Evolutionary conservation across 2,797 vertebrate species (phyloP).

Genomic region (Streptopelia turtur): DNA sequence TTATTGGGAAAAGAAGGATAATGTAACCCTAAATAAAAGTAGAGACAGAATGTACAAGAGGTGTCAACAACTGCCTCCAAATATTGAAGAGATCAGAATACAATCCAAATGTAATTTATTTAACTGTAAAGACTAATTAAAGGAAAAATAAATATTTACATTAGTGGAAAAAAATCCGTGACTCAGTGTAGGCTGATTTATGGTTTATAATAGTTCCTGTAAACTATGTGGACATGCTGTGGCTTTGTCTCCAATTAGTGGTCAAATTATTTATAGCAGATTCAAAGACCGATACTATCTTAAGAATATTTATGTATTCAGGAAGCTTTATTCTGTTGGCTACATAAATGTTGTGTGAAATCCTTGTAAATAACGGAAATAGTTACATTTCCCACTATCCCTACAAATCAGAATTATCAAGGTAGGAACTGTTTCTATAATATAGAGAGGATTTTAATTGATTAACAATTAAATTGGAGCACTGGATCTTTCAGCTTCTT

Average conservation of each 20-base stretch:
- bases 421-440: background rate
- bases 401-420: background rate
- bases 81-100: background rate
- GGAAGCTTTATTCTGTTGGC: background rate
- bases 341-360: background rate
- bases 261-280: background rate
- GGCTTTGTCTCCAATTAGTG: background rate
- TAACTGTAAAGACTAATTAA: background rate
- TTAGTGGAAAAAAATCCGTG: background rate
- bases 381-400: background rate
- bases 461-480: background rate
- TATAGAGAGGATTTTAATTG: background rate
- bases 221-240: background rate
- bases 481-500: background rate
- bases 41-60: background rate
- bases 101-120: background rate
- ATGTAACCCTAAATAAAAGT: background rate
- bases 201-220: background rate
- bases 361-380: background rate
- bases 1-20: background rate
- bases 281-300: background rate
- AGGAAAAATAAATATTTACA: background rate
- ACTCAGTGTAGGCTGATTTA: background rate
- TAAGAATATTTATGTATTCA: background rate
- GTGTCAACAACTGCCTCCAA: background rate